phyloP scores from a whole-genome alignment of 2,888 invertebrate genomes.

The Protonemura montana region DNA sequence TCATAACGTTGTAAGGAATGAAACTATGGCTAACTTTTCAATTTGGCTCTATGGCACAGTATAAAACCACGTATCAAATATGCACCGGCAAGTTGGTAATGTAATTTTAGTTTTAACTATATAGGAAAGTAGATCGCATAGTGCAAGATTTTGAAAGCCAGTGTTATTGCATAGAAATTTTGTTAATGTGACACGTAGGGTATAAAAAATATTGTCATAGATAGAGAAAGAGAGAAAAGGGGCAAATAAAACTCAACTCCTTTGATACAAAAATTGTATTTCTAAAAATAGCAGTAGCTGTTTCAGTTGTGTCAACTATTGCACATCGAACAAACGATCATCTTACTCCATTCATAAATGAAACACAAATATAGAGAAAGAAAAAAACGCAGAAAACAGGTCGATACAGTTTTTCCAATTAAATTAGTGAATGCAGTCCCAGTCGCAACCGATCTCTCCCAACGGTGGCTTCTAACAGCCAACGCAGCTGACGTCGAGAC shows the following conservation, averaged over 20 bases:
- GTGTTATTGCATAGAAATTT: neutral
- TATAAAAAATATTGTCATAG: neutral
- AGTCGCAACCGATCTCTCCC: neutral
- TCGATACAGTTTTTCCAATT: neutral
- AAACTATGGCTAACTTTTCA: neutral
- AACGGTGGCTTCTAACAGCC: neutral
- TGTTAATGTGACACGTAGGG: neutral
- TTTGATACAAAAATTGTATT: neutral
- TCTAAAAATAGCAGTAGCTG: neutral
- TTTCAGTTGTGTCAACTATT: neutral
- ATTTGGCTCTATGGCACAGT: neutral
- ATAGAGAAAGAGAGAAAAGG: neutral
- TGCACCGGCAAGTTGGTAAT: neutral
- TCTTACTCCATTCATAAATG: neutral
- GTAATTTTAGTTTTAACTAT: constrained; percentile 4
- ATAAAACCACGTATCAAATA: constrained; percentile 7
- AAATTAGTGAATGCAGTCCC: neutral
- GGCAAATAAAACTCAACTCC: neutral
- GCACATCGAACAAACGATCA: neutral
- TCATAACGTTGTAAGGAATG: neutral
- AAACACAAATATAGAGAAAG: neutral
- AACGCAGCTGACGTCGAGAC: neutral
- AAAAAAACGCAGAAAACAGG: neutral
- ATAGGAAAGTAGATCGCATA: neutral
- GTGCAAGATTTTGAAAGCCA: neutral